Evolutionary conservation across 2,113 vertebrate genomes (phyloP).

Genomic region (Epinephelus cyanopodus): DNA sequence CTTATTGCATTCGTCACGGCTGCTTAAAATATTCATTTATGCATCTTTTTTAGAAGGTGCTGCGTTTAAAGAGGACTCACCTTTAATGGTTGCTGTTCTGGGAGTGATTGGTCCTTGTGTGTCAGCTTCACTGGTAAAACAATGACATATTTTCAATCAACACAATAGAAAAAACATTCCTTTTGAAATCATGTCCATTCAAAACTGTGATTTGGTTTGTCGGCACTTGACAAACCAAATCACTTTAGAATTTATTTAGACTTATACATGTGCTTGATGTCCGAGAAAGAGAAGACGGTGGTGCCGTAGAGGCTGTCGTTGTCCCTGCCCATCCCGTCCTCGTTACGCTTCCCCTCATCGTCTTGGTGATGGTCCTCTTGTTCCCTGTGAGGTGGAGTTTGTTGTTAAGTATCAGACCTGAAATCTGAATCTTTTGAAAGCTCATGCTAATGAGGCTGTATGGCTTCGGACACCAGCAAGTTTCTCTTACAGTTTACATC

Average conservation of each 20-base stretch:
- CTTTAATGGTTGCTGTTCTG: conserved; percentile 35
- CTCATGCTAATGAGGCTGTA: not conserved
- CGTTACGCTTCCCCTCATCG: conserved; percentile 39
- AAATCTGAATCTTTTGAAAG: not conserved
- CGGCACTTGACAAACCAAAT: not conserved
- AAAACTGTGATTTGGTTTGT: no score
- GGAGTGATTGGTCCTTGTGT: conserved; percentile 22
- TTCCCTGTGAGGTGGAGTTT: conserved; percentile 47
- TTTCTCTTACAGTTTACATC: no score
- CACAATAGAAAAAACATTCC: not conserved
- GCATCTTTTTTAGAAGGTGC: not conserved
- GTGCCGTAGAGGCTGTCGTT: conserved; percentile 76
- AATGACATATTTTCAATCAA: not conserved
- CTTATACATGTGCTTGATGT: conserved; percentile 78
- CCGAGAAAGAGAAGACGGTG: conserved; percentile 83
- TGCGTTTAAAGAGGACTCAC: conserved; percentile 27
- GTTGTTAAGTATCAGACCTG: not conserved
- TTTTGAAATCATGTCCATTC: not conserved
- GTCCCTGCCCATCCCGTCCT: conserved; percentile 45
- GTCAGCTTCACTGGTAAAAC: conserved; percentile 65
- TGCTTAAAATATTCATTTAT: not conserved
- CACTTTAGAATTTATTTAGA: not conserved
- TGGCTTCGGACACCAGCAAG: no score
- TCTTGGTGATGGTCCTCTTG: conserved; percentile 57
- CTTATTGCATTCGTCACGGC: not conserved